Conservation (phyloP, 2,888 invertebrate species). For the Megaustenia siamemsis region DNA sequence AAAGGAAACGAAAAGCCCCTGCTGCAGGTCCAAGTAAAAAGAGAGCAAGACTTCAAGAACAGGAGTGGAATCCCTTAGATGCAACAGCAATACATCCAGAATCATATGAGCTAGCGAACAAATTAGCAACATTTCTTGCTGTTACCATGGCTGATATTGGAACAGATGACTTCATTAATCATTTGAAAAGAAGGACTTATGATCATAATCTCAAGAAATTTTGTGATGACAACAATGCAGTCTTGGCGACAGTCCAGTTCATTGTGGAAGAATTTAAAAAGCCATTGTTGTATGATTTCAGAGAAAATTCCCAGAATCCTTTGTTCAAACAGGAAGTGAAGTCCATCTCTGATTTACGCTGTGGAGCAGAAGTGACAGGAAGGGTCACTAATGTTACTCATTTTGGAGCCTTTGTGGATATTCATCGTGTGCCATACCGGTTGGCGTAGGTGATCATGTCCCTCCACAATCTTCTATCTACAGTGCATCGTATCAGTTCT, state of each 20-base stretch:
- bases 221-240: constrained; percentile 83
- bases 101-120: constrained; percentile 87
- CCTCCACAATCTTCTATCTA: too few species aligned
- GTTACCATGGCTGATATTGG: constrained; percentile 49
- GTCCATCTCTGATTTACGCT: constrained; percentile 84
- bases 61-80: constrained; percentile 83
- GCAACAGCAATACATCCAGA: constrained; percentile 95
- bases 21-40: constrained; percentile 53
- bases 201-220: constrained; percentile 77
- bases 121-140: constrained; percentile 60
- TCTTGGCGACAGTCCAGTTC: constrained; percentile 85
- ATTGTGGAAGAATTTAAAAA: constrained; percentile 88
- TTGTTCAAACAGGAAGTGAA: constrained; percentile 88
- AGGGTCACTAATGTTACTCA: constrained; percentile 91
- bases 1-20: constrained; percentile 42
- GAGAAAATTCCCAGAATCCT: constrained; percentile 85
- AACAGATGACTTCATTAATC: constrained; percentile 40
- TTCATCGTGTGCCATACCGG: too few species aligned
- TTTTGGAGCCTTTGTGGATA: constrained; percentile 94
- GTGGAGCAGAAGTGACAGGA: constrained; percentile 82
- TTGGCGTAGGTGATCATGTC: too few species aligned
- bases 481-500: too few species aligned
- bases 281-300: constrained; percentile 87
- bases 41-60: constrained; percentile 61
- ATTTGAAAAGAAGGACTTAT: constrained; percentile 26